A percentile compares a stretch with the other conserved stretches of the same genome.
Conservation (phyloP, 2,888 invertebrate species). For the Laothoe populi region DNA sequence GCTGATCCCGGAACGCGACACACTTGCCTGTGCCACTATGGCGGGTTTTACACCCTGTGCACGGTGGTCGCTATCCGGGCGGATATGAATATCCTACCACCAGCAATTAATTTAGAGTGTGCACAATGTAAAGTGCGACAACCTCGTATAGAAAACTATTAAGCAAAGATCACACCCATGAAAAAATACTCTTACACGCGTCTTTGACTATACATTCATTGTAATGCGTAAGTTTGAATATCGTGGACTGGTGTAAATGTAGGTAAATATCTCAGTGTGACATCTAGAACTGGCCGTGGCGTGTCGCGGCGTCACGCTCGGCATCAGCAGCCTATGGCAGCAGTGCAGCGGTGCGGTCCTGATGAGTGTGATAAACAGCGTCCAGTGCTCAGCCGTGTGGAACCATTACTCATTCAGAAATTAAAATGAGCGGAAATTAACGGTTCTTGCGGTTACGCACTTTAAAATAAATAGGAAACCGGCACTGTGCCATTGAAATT, state of each 20-base stretch:
- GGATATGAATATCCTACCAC: no score
- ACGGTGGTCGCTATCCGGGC: no score
- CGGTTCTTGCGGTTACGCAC: slow-evolving; percentile 40
- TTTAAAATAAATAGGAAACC: slow-evolving; percentile 16
- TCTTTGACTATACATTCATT: no score
- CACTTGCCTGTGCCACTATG: no score
- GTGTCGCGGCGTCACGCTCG: slow-evolving; percentile 59
- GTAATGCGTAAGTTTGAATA: not conserved
- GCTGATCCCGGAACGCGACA: no score
- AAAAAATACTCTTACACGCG: no score
- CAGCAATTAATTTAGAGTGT: no score
- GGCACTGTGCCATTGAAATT: slow-evolving; percentile 3
- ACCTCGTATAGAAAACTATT: no score
- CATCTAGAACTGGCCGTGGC: slow-evolving; percentile 56
- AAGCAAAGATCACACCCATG: no score
- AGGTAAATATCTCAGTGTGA: slow-evolving; percentile 39
- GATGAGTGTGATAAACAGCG: slow-evolving; percentile 61
- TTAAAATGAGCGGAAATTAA: slow-evolving; percentile 60
- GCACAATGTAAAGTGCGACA: no score
- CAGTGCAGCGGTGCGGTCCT: slow-evolving; percentile 37
- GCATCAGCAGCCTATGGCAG: slow-evolving; percentile 36
- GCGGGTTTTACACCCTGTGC: no score
- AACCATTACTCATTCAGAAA: slow-evolving; percentile 47
- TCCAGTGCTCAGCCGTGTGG: slow-evolving; percentile 46
- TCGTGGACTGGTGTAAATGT: not conserved